phyloP scores from a whole-genome alignment of 1,140 invertebrate genomes.

The Drosophila insularis region DNA sequence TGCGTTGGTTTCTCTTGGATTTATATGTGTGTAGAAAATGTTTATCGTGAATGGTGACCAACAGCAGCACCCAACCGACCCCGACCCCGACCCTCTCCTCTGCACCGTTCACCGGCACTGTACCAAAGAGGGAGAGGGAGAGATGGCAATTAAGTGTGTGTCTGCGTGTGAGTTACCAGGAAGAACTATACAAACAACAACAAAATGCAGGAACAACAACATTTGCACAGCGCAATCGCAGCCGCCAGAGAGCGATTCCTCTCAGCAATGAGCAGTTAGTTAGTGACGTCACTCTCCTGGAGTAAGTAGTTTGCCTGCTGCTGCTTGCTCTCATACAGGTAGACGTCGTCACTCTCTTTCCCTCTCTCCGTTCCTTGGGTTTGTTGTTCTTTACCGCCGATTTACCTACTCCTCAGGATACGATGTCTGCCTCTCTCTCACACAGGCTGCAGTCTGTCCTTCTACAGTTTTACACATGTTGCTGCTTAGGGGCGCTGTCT shows the following conservation, averaged over 20 bases:
- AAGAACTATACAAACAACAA: constrained; percentile 36
- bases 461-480: constrained; percentile 52
- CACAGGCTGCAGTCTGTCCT: constrained; percentile 20
- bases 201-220: constrained; percentile 16
- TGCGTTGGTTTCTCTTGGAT: constrained; percentile 39
- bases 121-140: constrained; percentile 12
- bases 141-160: background rate
- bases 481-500: constrained; percentile 32
- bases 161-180: constrained; percentile 13
- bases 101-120: background rate
- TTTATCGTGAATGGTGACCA: constrained; percentile 41
- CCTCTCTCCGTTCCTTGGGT: constrained; percentile 1
- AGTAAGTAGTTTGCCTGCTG: background rate
- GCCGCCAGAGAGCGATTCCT: constrained; percentile 27
- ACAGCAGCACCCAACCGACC: constrained; percentile 19
- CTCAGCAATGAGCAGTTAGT: constrained; percentile 23
- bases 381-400: constrained; percentile 28
- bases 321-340: background rate
- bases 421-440: constrained; percentile 9
- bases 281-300: background rate
- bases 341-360: background rate
- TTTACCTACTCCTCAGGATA: constrained; percentile 48
- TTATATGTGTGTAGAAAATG: constrained; percentile 58
- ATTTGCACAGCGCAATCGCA: constrained; percentile 32
- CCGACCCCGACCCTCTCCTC: background rate